Conservation (phyloP, 2,888 invertebrate species). For the Chelonus formosanus region DNA sequence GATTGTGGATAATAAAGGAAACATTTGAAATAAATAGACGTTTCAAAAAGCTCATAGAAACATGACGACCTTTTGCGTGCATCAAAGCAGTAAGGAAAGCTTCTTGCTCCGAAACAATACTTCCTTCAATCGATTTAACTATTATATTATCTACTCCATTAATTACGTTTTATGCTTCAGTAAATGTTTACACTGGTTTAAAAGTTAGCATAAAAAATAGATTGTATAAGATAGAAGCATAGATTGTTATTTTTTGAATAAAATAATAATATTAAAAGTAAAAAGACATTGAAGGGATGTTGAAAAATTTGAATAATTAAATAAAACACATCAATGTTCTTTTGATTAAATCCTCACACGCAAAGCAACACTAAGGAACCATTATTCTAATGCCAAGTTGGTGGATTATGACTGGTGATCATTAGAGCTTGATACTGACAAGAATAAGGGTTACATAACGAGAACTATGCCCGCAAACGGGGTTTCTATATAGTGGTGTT, state of each 20-base stretch:
- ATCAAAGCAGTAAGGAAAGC: conserved; percentile 23
- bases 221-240: neutral
- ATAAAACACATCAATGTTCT: too few relatives aligned
- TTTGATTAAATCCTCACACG: too few relatives aligned
- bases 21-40: too few relatives aligned
- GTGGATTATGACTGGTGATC: conserved; percentile 1
- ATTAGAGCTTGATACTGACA: conserved; percentile 4
- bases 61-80: conserved; percentile 18
- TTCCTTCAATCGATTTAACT: conserved; percentile 36
- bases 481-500: neutral
- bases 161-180: conserved; percentile 37
- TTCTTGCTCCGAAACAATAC: conserved; percentile 17
- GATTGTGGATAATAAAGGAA: too few relatives aligned
- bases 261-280: too few relatives aligned
- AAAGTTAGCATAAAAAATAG: conserved; percentile 1
- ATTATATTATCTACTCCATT: conserved; percentile 36
- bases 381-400: too few relatives aligned
- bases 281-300: too few relatives aligned
- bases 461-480: conserved; percentile 6
- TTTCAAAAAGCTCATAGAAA: too few relatives aligned
- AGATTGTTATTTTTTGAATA: too few relatives aligned
- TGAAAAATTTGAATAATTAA: too few relatives aligned
- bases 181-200: conserved; percentile 6
- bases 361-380: too few relatives aligned
- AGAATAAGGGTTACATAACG: conserved; percentile 11